phyloP scores from a whole-genome alignment of 2,113 vertebrate species.

The Noturus placidus region DNA sequence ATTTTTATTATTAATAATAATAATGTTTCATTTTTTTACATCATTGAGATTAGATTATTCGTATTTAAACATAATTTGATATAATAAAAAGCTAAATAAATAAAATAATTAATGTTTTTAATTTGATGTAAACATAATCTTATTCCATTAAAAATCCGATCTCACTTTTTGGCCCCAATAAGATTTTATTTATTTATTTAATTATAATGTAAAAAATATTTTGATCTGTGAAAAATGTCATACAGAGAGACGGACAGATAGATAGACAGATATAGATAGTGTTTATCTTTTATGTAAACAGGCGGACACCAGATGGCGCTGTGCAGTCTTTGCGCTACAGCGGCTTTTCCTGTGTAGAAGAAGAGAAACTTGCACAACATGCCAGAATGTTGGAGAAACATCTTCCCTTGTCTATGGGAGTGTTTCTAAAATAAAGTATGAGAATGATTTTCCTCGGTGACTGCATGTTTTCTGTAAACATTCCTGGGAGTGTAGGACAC shows the following conservation, averaged over 20 bases:
- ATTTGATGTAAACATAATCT: background rate
- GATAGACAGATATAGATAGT: background rate
- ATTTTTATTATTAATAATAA: no score
- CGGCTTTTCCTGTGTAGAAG: background rate
- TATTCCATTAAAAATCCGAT: background rate
- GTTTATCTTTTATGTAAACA: no score
- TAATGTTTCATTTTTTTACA: no score
- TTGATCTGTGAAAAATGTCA: no score
- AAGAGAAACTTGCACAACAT: background rate
- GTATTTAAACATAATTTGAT: no score
- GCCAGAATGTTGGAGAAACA: background rate
- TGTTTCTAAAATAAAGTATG: background rate
- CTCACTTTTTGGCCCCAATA: no score
- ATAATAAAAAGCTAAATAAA: no score
- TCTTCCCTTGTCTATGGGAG: background rate
- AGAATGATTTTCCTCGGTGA: background rate
- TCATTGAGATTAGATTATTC: no score
- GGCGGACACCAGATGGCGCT: background rate
- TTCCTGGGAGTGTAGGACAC: background rate
- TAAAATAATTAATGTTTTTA: background rate
- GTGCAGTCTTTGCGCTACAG: background rate
- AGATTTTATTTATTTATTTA: no score
- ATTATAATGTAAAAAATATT: background rate
- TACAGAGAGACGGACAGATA: background rate
- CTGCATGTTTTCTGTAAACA: background rate